Evolutionary conservation across 2,797 vertebrate genomes (phyloP), one percentile per base, ranked within the genome.

Genomic region (Sciurus vulgaris): DNA sequence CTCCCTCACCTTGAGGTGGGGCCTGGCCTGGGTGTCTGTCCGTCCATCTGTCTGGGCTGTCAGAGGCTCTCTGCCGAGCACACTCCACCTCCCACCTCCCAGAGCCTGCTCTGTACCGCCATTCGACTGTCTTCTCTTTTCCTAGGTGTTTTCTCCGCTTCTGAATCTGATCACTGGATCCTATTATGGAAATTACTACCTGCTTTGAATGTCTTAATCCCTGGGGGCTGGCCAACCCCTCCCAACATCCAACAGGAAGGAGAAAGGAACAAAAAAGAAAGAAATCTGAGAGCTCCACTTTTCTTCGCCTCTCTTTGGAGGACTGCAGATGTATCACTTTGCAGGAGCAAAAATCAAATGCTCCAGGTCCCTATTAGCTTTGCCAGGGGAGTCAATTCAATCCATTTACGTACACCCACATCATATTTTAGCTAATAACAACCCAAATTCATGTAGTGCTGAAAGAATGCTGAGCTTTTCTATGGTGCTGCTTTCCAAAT

Each of bases 301-400:
- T 91, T 87, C 85, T 92, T 82, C 10, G 76, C 65, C 28, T 85
- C 74, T 97, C 94, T 98, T 26, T 49, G 89, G 93, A 86, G 92
- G 89, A 93, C 95, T 82, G 70, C 92, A 97, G 97, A 98, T 97
- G 97, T 96, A 96, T 97, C 94, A 33, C 92, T 97, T 98, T 93
- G 73, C 94, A 97, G 59, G 77, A 92, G 96, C 95, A 96, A 85
- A 98, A 91, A 67, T 82, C 94, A 94, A 96, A 69, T 26, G 92
- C 94, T 85, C 90, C 89, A 11, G 95, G 88, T 85, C 96, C 97
- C 87, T 96, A 94, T 89, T 73, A 11, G 44, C 89, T 86, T 91
- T 44, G 54, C 91, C 79, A 81, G 41, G 96, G 35, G 78, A 92
- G 90, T 93, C 83, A 74, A 14, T 41, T 87, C 96, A 26, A 96